Base-by-base conservation (phyloP, 2,888 invertebrate species). In the Apamea sordens region DNA sequence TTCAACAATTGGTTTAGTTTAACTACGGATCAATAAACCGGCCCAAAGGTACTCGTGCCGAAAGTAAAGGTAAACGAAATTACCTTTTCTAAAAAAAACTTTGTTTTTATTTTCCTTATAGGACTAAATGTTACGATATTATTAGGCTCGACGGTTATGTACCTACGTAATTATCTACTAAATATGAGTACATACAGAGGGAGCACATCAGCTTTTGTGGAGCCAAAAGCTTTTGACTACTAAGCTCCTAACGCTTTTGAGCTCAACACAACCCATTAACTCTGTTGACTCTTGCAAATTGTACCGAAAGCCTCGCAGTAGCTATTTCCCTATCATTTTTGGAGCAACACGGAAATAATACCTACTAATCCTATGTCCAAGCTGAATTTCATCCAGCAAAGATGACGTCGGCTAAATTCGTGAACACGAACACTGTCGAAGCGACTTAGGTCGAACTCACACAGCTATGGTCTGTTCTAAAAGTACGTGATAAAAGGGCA, bases 351-450 rank as follows among this genome's bases (percentile, higher is more conserved):
- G 70, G 75, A 77, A 77, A 80, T 76, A 72, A 77, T 80, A 71
- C 74, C 61, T 36, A 56, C 53, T 74, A 83, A 85, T 82, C 74
- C 72, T 21, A 63, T 65, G 78, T 77, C 84, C 80, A 67, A 78
- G 64, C 76, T 63, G 41, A 86, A 85, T 75, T 73, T 82, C 78
- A 81, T 79, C 72, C 32, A 63, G 53, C 77, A 69, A 68, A 67
- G 76, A 80, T 86, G 86, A 80, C 79, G 78, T 84, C 80, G 50
- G 78, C 79, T 64, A 79, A 86, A 79, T 73, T 83, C 72, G 76
- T 59, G 63, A 64, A 64, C 44, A 73, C 76, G 86, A 86, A 81
- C 61, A 24, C 80, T 81, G 50, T 28, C 69, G 77, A 73, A 72
- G 71, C 61, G 28, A 74, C 69, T 84, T 78, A 63, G 28, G 81